Percentiles rank a stretch among this genome's conserved stretches.
Evolutionary conservation across 2,888 invertebrate genomes (phyloP).

Genomic region (Cecidostiba fungosa): DNA sequence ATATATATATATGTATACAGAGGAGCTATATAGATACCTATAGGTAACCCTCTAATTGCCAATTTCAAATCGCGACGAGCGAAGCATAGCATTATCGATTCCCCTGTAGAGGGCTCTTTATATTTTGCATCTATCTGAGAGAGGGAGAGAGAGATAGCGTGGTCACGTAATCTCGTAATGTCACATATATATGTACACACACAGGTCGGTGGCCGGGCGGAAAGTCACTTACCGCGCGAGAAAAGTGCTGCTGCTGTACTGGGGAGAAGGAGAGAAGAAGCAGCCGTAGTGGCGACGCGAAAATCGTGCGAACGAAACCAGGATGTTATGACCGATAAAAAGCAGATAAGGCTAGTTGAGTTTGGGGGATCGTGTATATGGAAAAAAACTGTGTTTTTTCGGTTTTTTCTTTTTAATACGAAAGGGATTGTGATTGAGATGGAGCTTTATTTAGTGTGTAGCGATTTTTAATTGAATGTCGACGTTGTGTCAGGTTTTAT

Average conservation of each 20-base stretch:
- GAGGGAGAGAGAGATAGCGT: constrained; percentile 11
- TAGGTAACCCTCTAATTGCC: not conserved
- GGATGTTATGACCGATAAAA: constrained; percentile 20
- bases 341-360: not conserved
- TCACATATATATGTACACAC: not conserved
- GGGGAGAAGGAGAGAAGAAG: not conserved
- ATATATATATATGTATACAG: not conserved
- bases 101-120: not conserved
- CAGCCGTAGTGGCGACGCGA: not conserved
- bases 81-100: constrained; percentile 7
- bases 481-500: too few relatives aligned
- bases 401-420: too few relatives aligned
- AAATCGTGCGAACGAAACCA: constrained; percentile 13
- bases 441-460: too few relatives aligned
- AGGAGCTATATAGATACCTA: too few relatives aligned
- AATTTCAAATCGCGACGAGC: not conserved
- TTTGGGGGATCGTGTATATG: not conserved
- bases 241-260: constrained; percentile 1
- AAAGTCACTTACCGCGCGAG: constrained; percentile 30
- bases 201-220: not conserved
- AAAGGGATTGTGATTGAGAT: too few relatives aligned
- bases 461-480: too few relatives aligned
- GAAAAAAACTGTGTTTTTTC: too few relatives aligned
- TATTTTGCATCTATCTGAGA: not conserved
- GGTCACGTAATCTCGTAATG: constrained; percentile 27